phyloP scores from a whole-genome alignment of 2,113 vertebrate species.

The Balaeniceps rex region DNA sequence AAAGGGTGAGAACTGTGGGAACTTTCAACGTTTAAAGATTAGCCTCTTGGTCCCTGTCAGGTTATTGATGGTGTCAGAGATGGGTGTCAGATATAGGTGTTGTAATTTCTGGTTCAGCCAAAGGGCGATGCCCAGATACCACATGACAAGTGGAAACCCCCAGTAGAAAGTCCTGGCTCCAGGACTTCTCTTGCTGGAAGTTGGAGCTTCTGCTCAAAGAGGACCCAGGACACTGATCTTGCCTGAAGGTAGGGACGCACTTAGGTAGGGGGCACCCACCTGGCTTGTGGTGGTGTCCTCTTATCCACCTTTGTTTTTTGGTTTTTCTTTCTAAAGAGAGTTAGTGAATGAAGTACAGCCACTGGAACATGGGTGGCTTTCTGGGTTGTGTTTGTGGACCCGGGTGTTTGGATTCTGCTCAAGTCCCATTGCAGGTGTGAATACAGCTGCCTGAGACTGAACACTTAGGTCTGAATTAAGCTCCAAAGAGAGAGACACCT shows the following conservation, averaged over 20 bases:
- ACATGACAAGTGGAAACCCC: neutral
- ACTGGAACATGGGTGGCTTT: neutral
- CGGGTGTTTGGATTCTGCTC: neutral
- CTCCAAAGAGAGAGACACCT: neutral
- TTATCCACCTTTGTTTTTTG: neutral
- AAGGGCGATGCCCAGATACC: neutral
- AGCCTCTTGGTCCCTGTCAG: neutral
- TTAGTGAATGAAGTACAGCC: neutral
- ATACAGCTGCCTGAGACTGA: neutral
- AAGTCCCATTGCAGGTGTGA: neutral
- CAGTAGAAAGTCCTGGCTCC: neutral
- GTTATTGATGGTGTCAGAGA: neutral
- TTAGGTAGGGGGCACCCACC: neutral
- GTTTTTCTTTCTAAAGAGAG: neutral
- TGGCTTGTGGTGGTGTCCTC: neutral
- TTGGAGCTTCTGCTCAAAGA: neutral
- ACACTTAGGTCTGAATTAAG: neutral
- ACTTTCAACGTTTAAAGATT: neutral
- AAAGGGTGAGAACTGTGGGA: neutral
- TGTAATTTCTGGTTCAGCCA: neutral
- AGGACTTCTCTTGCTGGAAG: neutral
- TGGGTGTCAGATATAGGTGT: no score
- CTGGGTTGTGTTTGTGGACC: neutral
- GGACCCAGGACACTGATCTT: neutral
- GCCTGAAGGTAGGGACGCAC: neutral